phyloP scores from a whole-genome alignment of 2,113 vertebrate species.

The Sorex araneus region DNA sequence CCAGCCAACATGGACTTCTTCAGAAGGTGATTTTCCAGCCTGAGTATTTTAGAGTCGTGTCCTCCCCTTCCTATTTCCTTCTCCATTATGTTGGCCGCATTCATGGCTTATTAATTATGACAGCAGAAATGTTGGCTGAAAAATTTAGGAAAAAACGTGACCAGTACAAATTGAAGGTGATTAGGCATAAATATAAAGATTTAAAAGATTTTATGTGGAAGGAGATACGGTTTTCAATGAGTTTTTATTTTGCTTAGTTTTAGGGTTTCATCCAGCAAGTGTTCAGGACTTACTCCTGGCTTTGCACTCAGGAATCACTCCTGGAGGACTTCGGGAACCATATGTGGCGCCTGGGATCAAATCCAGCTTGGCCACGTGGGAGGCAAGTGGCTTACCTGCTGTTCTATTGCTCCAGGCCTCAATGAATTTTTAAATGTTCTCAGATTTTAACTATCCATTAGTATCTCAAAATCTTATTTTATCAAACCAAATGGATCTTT shows the following conservation, averaged over 20 bases:
- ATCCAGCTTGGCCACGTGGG: too few species aligned
- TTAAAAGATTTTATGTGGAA: not conserved
- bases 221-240: conserved; percentile 31
- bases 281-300: too few species aligned
- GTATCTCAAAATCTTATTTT: not conserved
- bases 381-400: too few species aligned
- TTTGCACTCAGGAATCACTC: too few species aligned
- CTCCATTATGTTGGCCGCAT: conserved; percentile 61
- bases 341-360: too few species aligned
- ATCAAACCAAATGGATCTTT: conserved; percentile 33
- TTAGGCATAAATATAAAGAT: conserved; percentile 54
- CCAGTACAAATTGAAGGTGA: conserved; percentile 44
- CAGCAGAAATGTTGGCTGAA: conserved; percentile 75
- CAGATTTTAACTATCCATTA: conserved; percentile 15
- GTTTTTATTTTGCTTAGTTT: not conserved
- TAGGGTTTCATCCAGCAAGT: too few species aligned
- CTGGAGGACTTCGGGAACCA: too few species aligned
- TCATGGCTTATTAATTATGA: conserved; percentile 46
- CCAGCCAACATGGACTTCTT: conserved; percentile 69
- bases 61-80: conserved; percentile 63
- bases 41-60: conserved; percentile 57
- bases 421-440: conserved; percentile 37
- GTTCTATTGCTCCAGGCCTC: too few species aligned
- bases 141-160: conserved; percentile 75
- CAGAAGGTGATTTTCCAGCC: conserved; percentile 65